Evolutionary conservation across 2,113 vertebrate genomes (phyloP).

Genomic region (Tretioscincus oriximinensis): DNA sequence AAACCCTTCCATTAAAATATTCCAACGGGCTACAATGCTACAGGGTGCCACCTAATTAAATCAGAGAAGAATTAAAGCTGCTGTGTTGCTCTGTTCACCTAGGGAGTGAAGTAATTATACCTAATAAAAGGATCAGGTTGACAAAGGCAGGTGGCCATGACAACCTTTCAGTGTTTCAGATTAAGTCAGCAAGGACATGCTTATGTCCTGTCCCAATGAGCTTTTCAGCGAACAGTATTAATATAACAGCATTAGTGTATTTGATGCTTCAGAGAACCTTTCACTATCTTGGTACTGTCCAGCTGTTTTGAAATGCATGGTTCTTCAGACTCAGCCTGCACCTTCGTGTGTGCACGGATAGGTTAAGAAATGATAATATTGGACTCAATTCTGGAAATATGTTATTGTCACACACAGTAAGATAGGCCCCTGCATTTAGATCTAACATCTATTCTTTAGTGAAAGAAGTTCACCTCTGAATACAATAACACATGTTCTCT

Average conservation of each 20-base stretch:
- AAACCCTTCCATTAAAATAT: neutral
- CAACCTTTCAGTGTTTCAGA: neutral
- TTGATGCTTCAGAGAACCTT: neutral
- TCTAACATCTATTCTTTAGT: too few species aligned
- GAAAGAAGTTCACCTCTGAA: too few species aligned
- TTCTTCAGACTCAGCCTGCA: too few species aligned
- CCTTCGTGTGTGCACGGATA: too few species aligned
- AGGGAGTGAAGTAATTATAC: slow-evolving; percentile 20
- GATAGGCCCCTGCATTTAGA: too few species aligned
- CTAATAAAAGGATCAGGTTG: slow-evolving; percentile 16
- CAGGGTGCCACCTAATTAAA: slow-evolving; percentile 27
- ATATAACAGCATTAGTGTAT: neutral
- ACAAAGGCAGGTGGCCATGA: neutral
- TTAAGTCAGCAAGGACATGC: slow-evolving; percentile 2
- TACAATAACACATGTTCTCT: too few species aligned
- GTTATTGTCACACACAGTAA: too few species aligned
- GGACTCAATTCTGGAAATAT: too few species aligned
- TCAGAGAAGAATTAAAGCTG: slow-evolving; percentile 26
- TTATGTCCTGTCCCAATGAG: neutral
- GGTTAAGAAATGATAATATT: too few species aligned
- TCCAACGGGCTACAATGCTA: neutral
- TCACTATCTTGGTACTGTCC: neutral
- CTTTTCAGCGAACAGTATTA: neutral
- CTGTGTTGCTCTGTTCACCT: slow-evolving; percentile 12
- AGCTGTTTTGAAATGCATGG: neutral